Conservation (phyloP, 2,888 invertebrate species). For the Stenurella melanura region DNA sequence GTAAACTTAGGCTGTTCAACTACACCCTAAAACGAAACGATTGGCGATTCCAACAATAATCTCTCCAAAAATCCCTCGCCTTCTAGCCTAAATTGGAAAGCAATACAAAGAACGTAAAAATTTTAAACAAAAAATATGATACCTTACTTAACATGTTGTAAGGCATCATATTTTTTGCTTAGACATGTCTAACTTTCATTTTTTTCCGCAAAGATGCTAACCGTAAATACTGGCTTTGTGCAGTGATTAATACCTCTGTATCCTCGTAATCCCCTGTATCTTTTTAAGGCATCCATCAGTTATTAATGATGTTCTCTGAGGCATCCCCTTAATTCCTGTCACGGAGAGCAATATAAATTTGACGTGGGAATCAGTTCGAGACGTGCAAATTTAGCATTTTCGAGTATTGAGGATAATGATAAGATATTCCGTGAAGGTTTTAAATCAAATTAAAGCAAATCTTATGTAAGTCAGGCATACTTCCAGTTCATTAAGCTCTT, state of each 20-base stretch:
- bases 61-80: too few relatives aligned
- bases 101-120: neutral
- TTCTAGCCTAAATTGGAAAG: too few relatives aligned
- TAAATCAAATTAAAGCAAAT: conserved; percentile 27
- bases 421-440: conserved; percentile 11
- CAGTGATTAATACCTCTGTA: conserved; percentile 26
- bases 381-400: conserved; percentile 37
- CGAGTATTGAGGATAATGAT: conserved; percentile 15
- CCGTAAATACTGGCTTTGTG: conserved; percentile 13
- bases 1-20: too few relatives aligned
- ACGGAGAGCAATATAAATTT: conserved; percentile 29
- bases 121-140: neutral
- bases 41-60: too few relatives aligned
- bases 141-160: conserved; percentile 15
- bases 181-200: conserved; percentile 10
- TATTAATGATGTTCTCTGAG: conserved; percentile 27
- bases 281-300: conserved; percentile 32
- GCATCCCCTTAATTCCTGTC: conserved; percentile 25
- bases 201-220: conserved; percentile 7
- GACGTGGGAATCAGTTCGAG: conserved; percentile 25
- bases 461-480: conserved; percentile 19
- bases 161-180: too few relatives aligned
- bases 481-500: conserved; percentile 28
- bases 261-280: conserved; percentile 25
- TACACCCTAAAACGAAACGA: too few relatives aligned